Conservation (phyloP, 1,140 invertebrate species). For the Portunus trituberculatus region DNA sequence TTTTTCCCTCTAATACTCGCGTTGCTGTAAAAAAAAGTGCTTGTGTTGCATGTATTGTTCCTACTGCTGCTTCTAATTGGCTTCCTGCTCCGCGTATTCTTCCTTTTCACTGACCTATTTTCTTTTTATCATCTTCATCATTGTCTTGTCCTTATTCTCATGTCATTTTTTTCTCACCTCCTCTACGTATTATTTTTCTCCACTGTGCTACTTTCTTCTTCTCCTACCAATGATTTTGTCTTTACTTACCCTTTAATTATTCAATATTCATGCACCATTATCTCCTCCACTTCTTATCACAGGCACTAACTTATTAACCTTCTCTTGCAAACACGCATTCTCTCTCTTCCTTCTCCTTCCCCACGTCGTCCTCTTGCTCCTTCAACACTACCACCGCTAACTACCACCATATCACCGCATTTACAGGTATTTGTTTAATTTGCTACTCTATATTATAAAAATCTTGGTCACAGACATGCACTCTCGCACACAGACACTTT, state of each 20-base stretch:
- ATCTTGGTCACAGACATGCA: too few species aligned
- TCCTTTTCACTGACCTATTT: not conserved
- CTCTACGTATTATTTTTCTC: not conserved
- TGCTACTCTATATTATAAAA: too few species aligned
- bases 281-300: not conserved
- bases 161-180: not conserved
- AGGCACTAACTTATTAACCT: not conserved
- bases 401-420: too few species aligned
- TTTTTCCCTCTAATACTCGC: not conserved
- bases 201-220: not conserved
- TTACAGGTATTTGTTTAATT: too few species aligned
- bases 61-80: not conserved
- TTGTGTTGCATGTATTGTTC: not conserved
- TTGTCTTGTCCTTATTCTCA: not conserved
- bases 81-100: not conserved
- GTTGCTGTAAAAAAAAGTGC: not conserved
- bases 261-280: not conserved
- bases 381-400: not conserved
- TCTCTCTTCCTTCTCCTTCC: not conserved
- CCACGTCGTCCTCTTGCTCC: not conserved
- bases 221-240: not conserved
- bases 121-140: not conserved
- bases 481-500: too few species aligned
- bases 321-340: not conserved
- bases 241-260: not conserved